Conservation (phyloP, 2,888 invertebrate genomes). For the Leuctra nigra region DNA sequence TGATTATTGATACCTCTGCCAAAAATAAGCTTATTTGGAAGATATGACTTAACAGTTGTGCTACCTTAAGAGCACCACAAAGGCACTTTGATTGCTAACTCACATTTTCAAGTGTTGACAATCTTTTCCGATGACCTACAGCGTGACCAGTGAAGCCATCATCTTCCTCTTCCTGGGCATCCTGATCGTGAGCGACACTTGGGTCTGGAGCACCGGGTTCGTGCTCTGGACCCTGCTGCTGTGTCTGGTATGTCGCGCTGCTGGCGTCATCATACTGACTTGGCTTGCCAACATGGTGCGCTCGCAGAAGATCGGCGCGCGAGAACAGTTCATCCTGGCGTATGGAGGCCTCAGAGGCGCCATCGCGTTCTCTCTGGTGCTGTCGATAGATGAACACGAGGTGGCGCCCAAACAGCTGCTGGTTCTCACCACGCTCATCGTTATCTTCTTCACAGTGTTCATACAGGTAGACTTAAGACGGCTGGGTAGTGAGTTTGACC, state of each 20-base stretch:
- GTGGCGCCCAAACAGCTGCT: constrained; percentile 46
- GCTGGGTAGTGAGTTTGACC: too few species aligned
- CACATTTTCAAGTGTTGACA: too few species aligned
- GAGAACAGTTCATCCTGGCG: constrained; percentile 51
- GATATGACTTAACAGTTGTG: too few species aligned
- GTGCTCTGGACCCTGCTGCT: constrained; percentile 48
- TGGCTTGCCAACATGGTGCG: constrained; percentile 42
- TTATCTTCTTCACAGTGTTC: constrained; percentile 54
- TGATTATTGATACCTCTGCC: too few species aligned
- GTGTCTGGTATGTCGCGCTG: constrained; percentile 44
- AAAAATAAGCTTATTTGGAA: too few species aligned
- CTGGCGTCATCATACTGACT: constrained; percentile 42
- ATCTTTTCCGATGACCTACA: too few species aligned
- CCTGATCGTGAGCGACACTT: constrained; percentile 39
- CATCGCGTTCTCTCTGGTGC: constrained; percentile 50
- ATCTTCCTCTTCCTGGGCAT: constrained; percentile 58
- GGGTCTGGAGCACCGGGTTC: constrained; percentile 44
- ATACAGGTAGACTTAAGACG: constrained; percentile 44
- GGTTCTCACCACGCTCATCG: constrained; percentile 50
- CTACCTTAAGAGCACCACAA: too few species aligned
- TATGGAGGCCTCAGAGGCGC: constrained; percentile 53
- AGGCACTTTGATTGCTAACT: too few species aligned
- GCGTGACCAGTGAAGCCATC: constrained; percentile 51
- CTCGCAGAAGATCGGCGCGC: constrained; percentile 40
- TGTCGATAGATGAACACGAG: constrained; percentile 41